Base-by-base conservation (phyloP, 1,140 invertebrate species). In the Zaprionus taronus region DNA sequence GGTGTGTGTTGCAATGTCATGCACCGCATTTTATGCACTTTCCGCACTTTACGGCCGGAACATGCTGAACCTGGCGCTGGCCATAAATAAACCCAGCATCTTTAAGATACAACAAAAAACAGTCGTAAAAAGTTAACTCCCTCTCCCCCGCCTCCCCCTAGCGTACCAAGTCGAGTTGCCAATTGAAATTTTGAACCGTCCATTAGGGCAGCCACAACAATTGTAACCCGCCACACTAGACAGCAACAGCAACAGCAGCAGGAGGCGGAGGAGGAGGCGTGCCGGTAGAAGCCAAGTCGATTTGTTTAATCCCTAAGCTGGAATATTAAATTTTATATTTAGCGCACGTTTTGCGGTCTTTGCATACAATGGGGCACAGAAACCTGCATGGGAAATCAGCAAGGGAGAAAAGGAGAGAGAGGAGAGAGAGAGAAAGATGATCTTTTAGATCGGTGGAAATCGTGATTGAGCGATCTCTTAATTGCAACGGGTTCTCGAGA, bases 261-360 rank as follows among this genome's bases (percentile, higher is more conserved):
- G 38, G 15, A 36, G 38, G 17, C n/a, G 69, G 53, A 31, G 51
- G 58, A 63, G 47, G 22, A 53, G 31, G 41, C 41, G 41, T 47
- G 41, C 41, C 53, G 17, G n/a, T 24, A 41, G 20, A 57, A 47
- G 61, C 60, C 72, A 66, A 64, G 70, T 71, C 71, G 60, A 60
- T 61, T 68, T 24, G 38, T 56, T 60, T 31, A 60, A 58, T 63
- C 65, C 81, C 80, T 70, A 80, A 79, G 83, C 63, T 58, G 70
- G 67, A 83, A 89, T 89, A 87, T 84, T 89, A 87, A 87, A 87
- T 87, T 87, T 87, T 84, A 87, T 87, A 89, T 89, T 84, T 84
- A 89, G 78, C 78, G 81, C 84, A 87, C 84, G 84, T 81, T 77
- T 87, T 63, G 60, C 53, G 60, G 34, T 64, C 75, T 86, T 86